These are phyloP conservation scores for Phengaris alcon DNA, from an alignment of 2,888 invertebrate species.

Conservation along the genomic window DNA sequence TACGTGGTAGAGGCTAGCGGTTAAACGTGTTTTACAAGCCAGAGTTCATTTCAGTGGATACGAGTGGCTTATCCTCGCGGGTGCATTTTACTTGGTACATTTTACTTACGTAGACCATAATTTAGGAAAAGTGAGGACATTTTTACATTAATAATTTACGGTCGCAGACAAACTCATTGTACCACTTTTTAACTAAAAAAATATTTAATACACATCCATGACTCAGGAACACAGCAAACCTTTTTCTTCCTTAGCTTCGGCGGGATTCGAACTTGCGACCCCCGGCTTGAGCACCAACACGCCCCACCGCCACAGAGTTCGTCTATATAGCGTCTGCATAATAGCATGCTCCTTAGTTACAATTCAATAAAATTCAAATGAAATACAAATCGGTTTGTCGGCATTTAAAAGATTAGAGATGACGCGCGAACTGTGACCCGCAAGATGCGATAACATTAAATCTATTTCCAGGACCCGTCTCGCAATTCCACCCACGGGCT, in stretches of 20 bases:
- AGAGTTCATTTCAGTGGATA: constrained; percentile 2
- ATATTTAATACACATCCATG: too few relatives aligned
- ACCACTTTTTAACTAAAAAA: too few relatives aligned
- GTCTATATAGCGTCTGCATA: too few relatives aligned
- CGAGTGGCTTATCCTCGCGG: background rate
- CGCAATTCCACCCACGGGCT: constrained; percentile 31
- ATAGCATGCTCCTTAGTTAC: too few relatives aligned
- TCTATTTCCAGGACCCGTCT: constrained; percentile 30
- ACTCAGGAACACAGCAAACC: too few relatives aligned
- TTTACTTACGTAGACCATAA: background rate
- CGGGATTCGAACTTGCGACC: too few relatives aligned
- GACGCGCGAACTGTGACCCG: background rate
- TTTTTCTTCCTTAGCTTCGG: too few relatives aligned
- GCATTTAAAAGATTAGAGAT: background rate
- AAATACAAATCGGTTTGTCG: too few relatives aligned
- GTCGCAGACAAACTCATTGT: too few relatives aligned
- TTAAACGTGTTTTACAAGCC: background rate
- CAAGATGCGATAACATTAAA: constrained; percentile 30
- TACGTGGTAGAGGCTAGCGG: background rate
- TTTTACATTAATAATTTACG: too few relatives aligned
- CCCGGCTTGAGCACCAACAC: too few relatives aligned
- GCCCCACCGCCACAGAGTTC: too few relatives aligned
- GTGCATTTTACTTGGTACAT: background rate
- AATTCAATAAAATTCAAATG: background rate
- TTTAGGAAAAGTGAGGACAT: background rate